Percentiles rank a stretch among this genome's conserved stretches.
These are phyloP conservation scores for Choristoneura rosaceana DNA, from an alignment of 2,888 invertebrate genomes.

Conservation along the genomic window DNA sequence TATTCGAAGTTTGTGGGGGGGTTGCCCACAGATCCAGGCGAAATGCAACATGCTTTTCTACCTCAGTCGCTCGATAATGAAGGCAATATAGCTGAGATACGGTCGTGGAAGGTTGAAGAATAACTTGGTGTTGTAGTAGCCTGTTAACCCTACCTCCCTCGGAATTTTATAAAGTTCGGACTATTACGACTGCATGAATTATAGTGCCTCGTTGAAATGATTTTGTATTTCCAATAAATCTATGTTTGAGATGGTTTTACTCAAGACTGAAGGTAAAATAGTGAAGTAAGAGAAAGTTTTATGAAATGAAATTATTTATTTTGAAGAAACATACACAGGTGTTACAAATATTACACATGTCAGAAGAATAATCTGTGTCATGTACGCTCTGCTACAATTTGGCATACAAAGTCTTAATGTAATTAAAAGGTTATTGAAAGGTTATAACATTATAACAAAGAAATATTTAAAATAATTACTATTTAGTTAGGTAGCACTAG, in stretches of 20 bases:
- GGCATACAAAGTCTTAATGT: too few species aligned
- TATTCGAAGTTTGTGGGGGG: constrained; percentile 26
- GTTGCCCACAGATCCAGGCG: constrained; percentile 2
- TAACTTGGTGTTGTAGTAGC: background rate
- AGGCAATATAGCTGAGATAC: background rate
- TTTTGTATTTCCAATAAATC: constrained; percentile 1
- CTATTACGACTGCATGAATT: constrained; percentile 30
- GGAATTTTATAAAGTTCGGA: constrained; percentile 34
- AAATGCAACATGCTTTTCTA: constrained; percentile 5
- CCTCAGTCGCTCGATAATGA: background rate
- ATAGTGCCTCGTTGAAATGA: background rate
- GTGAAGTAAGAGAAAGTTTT: too few species aligned
- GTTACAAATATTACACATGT: too few species aligned
- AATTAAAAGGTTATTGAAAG: too few species aligned
- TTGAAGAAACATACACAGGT: too few species aligned
- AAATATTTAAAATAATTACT: too few species aligned
- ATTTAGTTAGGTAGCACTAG: too few species aligned
- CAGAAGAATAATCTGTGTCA: too few species aligned
- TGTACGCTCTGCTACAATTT: too few species aligned
- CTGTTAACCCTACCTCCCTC: constrained; percentile 1
- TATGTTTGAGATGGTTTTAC: background rate
- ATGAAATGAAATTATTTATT: too few species aligned
- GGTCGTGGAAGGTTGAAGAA: background rate
- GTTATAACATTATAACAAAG: too few species aligned
- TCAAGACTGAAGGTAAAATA: background rate